Evolutionary conservation across 2,113 vertebrate species (phyloP).

Genomic region (Grus americana): DNA sequence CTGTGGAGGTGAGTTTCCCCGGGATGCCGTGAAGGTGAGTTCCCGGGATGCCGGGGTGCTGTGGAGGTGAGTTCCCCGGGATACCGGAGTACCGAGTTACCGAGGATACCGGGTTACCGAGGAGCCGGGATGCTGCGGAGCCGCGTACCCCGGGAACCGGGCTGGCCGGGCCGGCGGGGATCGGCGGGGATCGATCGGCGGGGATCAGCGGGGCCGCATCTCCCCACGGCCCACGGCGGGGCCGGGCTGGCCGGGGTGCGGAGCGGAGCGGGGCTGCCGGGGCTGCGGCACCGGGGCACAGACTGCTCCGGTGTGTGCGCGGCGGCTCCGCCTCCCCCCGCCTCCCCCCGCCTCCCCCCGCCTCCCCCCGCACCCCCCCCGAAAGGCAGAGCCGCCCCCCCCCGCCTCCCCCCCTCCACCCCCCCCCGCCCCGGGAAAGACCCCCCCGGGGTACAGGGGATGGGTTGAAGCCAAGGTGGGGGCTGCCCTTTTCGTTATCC

Average conservation of each 20-base stretch:
- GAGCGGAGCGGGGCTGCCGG: background rate
- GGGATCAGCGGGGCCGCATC: background rate
- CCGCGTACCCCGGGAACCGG: background rate
- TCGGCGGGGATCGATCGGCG: background rate
- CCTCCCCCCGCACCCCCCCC: background rate
- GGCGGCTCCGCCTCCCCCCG: background rate
- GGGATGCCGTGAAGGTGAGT: background rate
- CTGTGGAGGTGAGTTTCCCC: too few species aligned
- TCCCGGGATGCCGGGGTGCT: background rate
- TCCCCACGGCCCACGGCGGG: background rate
- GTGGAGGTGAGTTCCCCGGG: background rate
- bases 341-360: too few species aligned
- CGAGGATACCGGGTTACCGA: too few species aligned
- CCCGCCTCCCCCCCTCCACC: background rate
- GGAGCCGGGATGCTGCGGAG: background rate
- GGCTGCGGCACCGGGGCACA: constrained; percentile 37
- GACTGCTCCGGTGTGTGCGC: background rate
- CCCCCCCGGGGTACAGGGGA: too few species aligned
- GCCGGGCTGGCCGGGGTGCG: background rate
- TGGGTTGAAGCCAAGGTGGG: background rate
- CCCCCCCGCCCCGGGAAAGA: too few species aligned
- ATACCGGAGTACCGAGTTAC: background rate
- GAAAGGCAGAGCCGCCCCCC: background rate
- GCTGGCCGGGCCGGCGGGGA: background rate
- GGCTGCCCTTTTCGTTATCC: background rate